Base-by-base conservation (phyloP, 2,888 invertebrate genomes). In the Caenorhabditis virilis region DNA sequence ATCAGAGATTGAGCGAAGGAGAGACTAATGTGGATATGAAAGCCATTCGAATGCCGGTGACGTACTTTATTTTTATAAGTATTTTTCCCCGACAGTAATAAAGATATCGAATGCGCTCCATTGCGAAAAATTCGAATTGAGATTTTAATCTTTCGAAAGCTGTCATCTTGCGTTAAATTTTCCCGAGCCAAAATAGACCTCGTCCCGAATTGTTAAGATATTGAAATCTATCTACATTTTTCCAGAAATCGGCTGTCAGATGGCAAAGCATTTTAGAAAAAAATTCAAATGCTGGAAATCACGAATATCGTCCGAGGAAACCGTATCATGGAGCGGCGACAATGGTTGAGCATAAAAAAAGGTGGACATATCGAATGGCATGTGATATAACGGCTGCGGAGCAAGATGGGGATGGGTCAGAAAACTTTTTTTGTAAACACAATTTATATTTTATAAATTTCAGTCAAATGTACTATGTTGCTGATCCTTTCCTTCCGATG, bases 341-440 rank as follows among this genome's bases (percentile, higher is more conserved):
- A 3, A 56, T 65, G 59, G 52, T 60, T 2, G 35, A 25, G n/a
- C 60, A 60, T n/a, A 56, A 56, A 35, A 41, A 55, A 22, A 50
- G 48, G n/a, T 64, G 64, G 64, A 51, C 58, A 16, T 64, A 64
- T 33, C 58, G 43, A 18, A 64, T 52, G 38, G 55, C 59, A 2
- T 52, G 59, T 27, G 43, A 54, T n/a, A 64, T 64, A 13, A 55
- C 58, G 36, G 54, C 64, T n/a, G 63, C 49, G 0, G 57, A 63
- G 22, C 57, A 48, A 23, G 48, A 38, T 23, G 43, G 38, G 23
- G 54, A 59, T 26, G 59, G 49, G 54, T 54, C 33, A 30, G 11
- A 20, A 9, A n/a, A n/a, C n/a, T n/a, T 4, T 35, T 13, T 49
- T 23, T 43, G 15, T 18, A 11, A 6, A 39, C 9, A 43, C n/a